Evolutionary conservation across 1,140 invertebrate species (phyloP).

Genomic region (Ostrea denselamellosa): DNA sequence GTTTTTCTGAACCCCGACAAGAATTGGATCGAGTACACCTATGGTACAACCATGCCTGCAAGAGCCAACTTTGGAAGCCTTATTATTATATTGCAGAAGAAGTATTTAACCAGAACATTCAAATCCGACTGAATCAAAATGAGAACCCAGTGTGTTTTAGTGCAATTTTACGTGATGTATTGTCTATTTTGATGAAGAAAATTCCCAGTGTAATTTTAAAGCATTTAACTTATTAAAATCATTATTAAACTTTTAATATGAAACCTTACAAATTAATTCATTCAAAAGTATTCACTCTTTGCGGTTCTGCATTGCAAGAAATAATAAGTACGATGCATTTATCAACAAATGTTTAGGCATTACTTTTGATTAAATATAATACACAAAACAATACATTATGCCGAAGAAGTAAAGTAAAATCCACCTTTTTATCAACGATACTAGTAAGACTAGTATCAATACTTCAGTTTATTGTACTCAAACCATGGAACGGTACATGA

Average conservation of each 20-base stretch:
- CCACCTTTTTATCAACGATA: no score
- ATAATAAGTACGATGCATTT: no score
- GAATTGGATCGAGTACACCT: constrained; percentile 50
- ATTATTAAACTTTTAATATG: not conserved
- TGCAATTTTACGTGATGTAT: not conserved
- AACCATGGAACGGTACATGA: no score
- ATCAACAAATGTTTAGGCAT: no score
- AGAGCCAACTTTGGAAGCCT: constrained; percentile 66
- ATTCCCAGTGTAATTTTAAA: not conserved
- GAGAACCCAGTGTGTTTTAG: not conserved
- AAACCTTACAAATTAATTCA: not conserved
- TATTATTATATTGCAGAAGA: constrained; percentile 67
- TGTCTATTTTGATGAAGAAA: not conserved
- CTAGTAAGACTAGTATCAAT: no score
- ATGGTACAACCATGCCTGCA: constrained; percentile 58
- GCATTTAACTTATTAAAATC: not conserved
- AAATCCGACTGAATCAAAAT: constrained; percentile 34
- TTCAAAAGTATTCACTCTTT: not conserved
- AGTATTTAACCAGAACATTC: constrained; percentile 55
- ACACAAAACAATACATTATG: no score
- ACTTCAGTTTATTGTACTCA: no score
- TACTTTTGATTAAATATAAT: no score
- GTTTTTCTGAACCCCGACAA: constrained; percentile 60
- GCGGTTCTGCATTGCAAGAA: no score
- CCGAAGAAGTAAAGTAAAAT: no score